Base-by-base conservation (phyloP, 2,888 invertebrate species). In the Lasius platythorax region DNA sequence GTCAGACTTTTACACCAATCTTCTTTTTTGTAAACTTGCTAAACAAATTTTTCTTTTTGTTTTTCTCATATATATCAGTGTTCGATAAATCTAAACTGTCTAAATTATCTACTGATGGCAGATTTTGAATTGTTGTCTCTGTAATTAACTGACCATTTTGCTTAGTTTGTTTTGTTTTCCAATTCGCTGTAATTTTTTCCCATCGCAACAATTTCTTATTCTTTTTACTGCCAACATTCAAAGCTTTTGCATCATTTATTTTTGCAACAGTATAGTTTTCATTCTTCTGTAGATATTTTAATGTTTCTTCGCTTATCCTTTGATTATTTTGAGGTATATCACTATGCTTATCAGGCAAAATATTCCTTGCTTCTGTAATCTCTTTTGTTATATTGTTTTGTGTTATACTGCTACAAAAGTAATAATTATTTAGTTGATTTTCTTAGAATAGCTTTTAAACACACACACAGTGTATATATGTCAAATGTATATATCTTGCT, bases 11-110 rank as follows among this genome's bases (percentile, higher is more conserved):
- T 15, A 78, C 0, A 58, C 43, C 15, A 9, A 56, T 68, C 58
- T 30, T 78, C 33, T 78, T 78, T 30, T 78, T 78, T 58, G 4
- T 78, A 0, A 78, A 78, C 5, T 67, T 78, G 18, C 53, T 43
- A 78, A 68, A 68, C 43, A 68, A 58, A 15, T 78, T 56, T 68
- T 67, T 78, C 11, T 78, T 78, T 28, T 76, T 76, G 1, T 53
- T 23, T 23, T 23, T 58, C 15, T 58, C 15, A 8, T n/a, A 30
- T 23, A 15, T n/a, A 40, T 30, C 28, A 50, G 23, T 64, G 9
- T 11, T 50, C 23, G 46, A 50, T 28, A 66, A 66, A 66, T 66
- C 37, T 56, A 78, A 67, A 3, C 67, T 78, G 5, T 78, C 76
- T n/a, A 78, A 67, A 8, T 78, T 56, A 56, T 67, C 12, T 28